phyloP scores from a whole-genome alignment of 2,888 invertebrate genomes.

The Polia nebulosa region DNA sequence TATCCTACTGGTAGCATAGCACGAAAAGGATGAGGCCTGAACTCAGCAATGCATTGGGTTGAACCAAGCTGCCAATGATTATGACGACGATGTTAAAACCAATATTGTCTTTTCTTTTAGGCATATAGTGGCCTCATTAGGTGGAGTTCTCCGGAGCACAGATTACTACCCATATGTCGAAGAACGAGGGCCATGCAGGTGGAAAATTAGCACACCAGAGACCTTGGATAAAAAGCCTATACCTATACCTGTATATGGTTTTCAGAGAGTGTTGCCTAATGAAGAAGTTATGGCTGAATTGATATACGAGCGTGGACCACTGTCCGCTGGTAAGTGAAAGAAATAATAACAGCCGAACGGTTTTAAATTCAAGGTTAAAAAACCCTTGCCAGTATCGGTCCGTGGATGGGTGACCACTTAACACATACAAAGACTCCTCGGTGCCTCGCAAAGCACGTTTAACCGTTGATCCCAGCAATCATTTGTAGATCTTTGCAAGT shows the following conservation, averaged over 20 bases:
- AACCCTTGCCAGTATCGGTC: too few relatives aligned
- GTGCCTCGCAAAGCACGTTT: too few relatives aligned
- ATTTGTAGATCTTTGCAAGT: neutral
- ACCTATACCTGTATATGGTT: slow-evolving; percentile 47
- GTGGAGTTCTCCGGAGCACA: slow-evolving; percentile 67
- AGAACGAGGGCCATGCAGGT: slow-evolving; percentile 15
- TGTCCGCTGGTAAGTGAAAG: slow-evolving; percentile 43
- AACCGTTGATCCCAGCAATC: too few relatives aligned
- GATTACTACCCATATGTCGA: slow-evolving; percentile 63
- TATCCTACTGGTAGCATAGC: too few relatives aligned
- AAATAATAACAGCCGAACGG: neutral
- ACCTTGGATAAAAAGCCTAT: neutral
- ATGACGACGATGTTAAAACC: neutral
- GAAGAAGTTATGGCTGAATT: slow-evolving; percentile 45
- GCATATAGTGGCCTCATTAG: slow-evolving; percentile 60
- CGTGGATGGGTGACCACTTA: too few relatives aligned
- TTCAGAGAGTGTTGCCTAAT: slow-evolving; percentile 27
- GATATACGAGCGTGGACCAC: slow-evolving; percentile 41
- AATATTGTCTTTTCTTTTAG: slow-evolving; percentile 23
- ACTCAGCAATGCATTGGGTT: too few relatives aligned
- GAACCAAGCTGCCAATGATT: too few relatives aligned
- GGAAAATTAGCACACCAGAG: neutral
- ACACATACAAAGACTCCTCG: too few relatives aligned
- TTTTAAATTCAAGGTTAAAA: too few relatives aligned
- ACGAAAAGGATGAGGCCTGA: too few relatives aligned